Conservation (phyloP, 2,797 vertebrate genomes). For the Chanos chanos region DNA sequence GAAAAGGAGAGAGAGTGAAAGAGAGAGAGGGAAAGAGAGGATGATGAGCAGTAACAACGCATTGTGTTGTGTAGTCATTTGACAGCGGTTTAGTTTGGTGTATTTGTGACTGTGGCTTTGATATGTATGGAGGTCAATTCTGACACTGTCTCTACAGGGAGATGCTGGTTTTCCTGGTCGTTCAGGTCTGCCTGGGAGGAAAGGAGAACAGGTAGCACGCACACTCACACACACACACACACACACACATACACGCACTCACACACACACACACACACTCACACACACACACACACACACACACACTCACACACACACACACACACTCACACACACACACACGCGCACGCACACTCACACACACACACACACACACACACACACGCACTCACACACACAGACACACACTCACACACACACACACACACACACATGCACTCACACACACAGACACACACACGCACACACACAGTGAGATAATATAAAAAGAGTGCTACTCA, state of each 20-base stretch:
- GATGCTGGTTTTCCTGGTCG: constrained; percentile 79
- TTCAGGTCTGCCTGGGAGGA: constrained; percentile 81
- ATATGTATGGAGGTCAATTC: background rate
- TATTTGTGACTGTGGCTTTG: no score
- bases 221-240: background rate
- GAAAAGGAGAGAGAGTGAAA: constrained; percentile 1
- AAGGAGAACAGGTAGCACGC: constrained; percentile 82
- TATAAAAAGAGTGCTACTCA: no score
- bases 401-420: background rate
- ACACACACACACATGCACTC: background rate
- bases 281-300: background rate
- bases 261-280: background rate
- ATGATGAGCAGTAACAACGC: background rate
- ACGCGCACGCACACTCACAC: background rate
- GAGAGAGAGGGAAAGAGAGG: background rate
- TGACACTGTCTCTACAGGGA: constrained; percentile 69
- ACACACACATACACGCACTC: background rate
- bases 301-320: background rate
- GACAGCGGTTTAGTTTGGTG: background rate
- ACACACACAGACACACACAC: no score
- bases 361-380: background rate
- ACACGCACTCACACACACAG: background rate
- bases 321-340: no score
- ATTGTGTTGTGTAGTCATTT: background rate
- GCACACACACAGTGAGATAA: no score